phyloP scores from a whole-genome alignment of 2,888 invertebrate genomes.

The Helobdella robusta region DNA sequence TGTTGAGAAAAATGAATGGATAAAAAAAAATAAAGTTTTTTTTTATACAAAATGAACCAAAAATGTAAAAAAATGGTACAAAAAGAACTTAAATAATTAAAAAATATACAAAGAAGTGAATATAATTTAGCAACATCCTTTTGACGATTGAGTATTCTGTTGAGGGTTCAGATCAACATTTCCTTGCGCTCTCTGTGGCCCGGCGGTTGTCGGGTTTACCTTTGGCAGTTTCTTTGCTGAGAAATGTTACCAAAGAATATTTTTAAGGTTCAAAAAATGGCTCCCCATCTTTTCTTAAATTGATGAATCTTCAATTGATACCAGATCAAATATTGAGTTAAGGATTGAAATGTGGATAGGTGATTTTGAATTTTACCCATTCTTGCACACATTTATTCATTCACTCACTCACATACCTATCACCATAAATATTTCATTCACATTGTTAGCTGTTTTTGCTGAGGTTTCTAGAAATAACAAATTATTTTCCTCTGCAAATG shows the following conservation, averaged over 20 bases:
- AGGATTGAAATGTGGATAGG: no score
- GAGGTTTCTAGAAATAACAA: constrained; percentile 28
- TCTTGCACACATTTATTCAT: background rate
- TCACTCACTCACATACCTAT: constrained; percentile 21
- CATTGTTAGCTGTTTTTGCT: constrained; percentile 26
- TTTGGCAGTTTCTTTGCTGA: constrained; percentile 29
- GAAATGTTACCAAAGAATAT: background rate
- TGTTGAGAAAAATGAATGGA: no score
- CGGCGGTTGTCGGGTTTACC: constrained; percentile 11
- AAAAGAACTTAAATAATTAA: no score
- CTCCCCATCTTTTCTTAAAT: no score
- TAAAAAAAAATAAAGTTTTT: no score
- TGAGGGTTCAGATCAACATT: constrained; percentile 16
- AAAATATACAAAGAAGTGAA: no score
- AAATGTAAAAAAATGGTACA: no score
- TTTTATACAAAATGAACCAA: no score
- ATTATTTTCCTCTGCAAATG: constrained; percentile 24
- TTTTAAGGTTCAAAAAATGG: no score
- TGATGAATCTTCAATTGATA: no score
- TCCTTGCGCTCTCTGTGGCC: constrained; percentile 5
- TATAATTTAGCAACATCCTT: constrained; percentile 14
- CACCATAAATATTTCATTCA: constrained; percentile 27
- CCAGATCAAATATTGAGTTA: no score
- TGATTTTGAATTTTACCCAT: no score
- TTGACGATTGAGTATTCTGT: constrained; percentile 11